A percentile compares a stretch with the other conserved stretches of the same genome.
Evolutionary conservation across 1,140 invertebrate genomes (phyloP).

Genomic region (Drosophila saltans): DNA sequence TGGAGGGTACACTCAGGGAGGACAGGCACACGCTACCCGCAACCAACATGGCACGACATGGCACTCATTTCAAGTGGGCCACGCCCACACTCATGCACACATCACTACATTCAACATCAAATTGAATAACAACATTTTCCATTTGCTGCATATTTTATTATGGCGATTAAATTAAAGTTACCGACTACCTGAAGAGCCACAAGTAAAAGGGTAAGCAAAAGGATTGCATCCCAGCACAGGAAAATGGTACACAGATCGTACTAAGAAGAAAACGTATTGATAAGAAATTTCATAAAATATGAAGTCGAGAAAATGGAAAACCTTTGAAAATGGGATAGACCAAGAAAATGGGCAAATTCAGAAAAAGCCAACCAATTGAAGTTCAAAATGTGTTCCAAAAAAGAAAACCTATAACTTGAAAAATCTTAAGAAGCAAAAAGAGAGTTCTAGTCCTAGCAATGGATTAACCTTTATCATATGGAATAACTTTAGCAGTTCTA

Average conservation of each 20-base stretch:
- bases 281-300: not conserved
- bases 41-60: conserved; percentile 56
- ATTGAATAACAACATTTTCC: conserved; percentile 64
- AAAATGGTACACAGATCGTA: not conserved
- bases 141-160: conserved; percentile 34
- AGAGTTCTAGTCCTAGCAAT: no score
- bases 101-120: conserved; percentile 42
- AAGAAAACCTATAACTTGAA: no score
- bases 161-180: conserved; percentile 58
- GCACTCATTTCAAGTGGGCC: conserved; percentile 53
- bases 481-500: no score
- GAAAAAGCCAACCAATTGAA: no score
- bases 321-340: no score
- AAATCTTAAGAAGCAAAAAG: no score
- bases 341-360: not conserved
- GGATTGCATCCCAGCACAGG: conserved; percentile 5
- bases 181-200: conserved; percentile 2
- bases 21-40: conserved; percentile 32
- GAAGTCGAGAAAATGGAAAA: not conserved
- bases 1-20: not conserved
- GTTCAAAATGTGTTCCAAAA: no score
- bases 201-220: not conserved
- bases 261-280: not conserved
- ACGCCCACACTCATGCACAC: conserved; percentile 6
- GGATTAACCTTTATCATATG: no score